These are phyloP conservation scores for Lydus trimaculatus DNA, from an alignment of 2,888 invertebrate species.

Conservation along the genomic window DNA sequence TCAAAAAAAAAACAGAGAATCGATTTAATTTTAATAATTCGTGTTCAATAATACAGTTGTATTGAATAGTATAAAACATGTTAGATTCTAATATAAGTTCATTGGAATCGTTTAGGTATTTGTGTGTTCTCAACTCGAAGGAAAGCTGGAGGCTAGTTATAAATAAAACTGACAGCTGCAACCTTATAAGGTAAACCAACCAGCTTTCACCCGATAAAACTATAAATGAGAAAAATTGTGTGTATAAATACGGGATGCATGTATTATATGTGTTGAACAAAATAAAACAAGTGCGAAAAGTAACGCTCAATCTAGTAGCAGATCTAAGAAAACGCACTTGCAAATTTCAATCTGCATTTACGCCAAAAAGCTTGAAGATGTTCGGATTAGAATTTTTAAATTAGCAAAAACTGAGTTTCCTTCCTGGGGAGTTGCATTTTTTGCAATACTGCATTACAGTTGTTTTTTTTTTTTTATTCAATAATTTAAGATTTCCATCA, in stretches of 20 bases:
- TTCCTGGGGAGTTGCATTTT: too few species aligned
- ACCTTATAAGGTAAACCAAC: constrained; percentile 45
- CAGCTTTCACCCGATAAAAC: constrained; percentile 42
- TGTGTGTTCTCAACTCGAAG: constrained; percentile 5
- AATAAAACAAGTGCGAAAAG: not conserved
- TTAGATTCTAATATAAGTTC: not conserved
- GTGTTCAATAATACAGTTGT: not conserved
- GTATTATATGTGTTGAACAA: not conserved
- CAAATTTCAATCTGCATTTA: too few species aligned
- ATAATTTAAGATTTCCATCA: too few species aligned
- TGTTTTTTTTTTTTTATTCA: too few species aligned
- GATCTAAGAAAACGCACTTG: not conserved
- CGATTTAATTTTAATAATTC: not conserved
- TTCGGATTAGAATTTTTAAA: too few species aligned
- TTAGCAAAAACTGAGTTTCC: too few species aligned
- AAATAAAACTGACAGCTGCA: constrained; percentile 49
- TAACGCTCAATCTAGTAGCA: not conserved
- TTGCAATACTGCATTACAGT: too few species aligned
- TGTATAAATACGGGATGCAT: not conserved
- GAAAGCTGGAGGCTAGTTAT: constrained; percentile 37
- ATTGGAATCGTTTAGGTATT: not conserved
- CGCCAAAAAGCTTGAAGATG: too few species aligned
- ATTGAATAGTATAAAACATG: not conserved
- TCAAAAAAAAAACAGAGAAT: too few species aligned
- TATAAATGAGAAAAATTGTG: not conserved